Evolutionary conservation across 2,113 vertebrate genomes (phyloP).

Genomic region (Coracopsis vasa): DNA sequence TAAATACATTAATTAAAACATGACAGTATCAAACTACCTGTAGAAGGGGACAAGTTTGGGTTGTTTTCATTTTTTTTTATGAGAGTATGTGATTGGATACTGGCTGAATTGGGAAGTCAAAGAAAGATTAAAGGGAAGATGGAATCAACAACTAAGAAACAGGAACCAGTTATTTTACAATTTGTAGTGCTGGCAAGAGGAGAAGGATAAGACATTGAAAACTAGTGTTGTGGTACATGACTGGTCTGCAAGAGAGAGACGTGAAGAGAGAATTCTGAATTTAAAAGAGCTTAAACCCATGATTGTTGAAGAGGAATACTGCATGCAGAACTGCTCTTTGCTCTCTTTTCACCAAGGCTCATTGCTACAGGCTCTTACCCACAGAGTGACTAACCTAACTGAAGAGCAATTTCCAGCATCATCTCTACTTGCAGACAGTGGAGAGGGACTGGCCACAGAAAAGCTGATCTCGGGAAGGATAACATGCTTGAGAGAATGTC

Average conservation of each 20-base stretch:
- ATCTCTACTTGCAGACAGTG: neutral
- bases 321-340: neutral
- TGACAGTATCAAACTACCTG: neutral
- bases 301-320: neutral
- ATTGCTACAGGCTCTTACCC: neutral
- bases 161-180: neutral
- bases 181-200: neutral
- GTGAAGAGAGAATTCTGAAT: neutral
- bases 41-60: neutral
- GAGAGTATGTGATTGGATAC: neutral
- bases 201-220: neutral
- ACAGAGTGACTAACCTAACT: neutral
- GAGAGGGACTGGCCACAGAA: neutral
- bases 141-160: neutral
- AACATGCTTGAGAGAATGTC: neutral
- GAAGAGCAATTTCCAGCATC: neutral
- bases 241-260: neutral
- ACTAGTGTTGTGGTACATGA: neutral
- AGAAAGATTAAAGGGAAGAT: neutral
- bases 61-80: neutral
- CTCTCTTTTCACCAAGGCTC: neutral
- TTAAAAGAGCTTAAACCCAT: neutral
- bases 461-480: neutral
- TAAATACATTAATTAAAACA: neutral
- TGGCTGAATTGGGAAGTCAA: neutral